Evolutionary conservation across 2,797 vertebrate genomes (phyloP), one percentile per base, ranked within the genome.

Genomic region (Sarcoramphus papa): DNA sequence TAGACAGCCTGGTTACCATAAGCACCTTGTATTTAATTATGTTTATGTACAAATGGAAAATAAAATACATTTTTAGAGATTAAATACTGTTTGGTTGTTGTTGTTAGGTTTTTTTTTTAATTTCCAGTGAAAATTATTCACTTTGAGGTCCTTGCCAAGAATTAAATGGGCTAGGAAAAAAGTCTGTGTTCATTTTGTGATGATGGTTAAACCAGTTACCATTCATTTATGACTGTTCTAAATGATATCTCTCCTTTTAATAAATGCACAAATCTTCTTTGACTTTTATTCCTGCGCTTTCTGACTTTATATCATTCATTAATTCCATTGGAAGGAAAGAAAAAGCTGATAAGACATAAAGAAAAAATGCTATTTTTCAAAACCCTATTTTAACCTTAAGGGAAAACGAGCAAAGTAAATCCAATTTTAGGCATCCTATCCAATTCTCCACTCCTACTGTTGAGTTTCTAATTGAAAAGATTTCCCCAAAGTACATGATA

Each of bases 381-480:
- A 92, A n/a, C 1, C 4, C 5, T 60, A 3, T 64, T 93, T 74
- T 85, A 95, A 78, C 51, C 93, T 77, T 86, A 76, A 85, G 86
- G 92, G 90, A 92, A 94, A 96, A 88, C 0, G 18, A 85, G 69
- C 40, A 92, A 95, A 23, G 19, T 85, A 89, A 95, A 95, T 92
- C 75, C 17, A 92, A 87, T 97, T 94, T 94, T 77, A 94, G 75
- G 43, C 70, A 89, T 87, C 30, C 60, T 30, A 76, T 88, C 70
- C 10, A 24, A 85, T 89, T 95, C 86, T 90, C 12, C 4, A 43
- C 53, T 93, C 24, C 10, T 70, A 20, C 45, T 72, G 75, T 37
- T 89, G 45, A 93, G 37, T 85, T 92, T 72, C 40, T 95, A 97
- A 97, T 95, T 95, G 74, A 96, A 94, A 95, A 91, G 48, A 91